Evolutionary conservation across 2,113 vertebrate species (phyloP), one percentile per base, ranked within the genome.

Genomic region (Boulengeromyrus knoepffleri): DNA sequence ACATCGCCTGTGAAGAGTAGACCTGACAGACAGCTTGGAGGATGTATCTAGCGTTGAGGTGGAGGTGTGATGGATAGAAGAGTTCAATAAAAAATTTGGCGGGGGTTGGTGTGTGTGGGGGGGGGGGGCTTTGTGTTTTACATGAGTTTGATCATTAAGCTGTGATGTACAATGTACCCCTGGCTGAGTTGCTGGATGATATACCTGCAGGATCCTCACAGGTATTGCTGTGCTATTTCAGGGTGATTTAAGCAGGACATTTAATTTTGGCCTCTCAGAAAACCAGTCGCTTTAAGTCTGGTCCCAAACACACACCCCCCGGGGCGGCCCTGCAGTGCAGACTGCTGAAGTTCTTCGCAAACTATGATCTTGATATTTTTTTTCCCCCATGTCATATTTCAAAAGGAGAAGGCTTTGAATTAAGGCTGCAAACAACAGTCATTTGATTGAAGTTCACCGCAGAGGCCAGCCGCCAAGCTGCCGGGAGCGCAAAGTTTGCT

Each of bases 231-330:
- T 88, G 87, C 87, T 88, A 88, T 88, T 88, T 88, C 52, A 62
- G 87, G 56, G 53, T 21, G 87, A 42, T 62, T 88, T 88, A 62
- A 88, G 24, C 87, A 87, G 85, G 85, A 36, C 85, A 87, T 87
- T 87, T 87, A 87, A 87, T 87, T 87, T 87, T 87, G 85, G 85
- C 85, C 85, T 87, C 85, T 53, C 27, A 47, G 85, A 87, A 87
- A 87, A 87, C 24, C 85, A 52, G 50, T 87, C 17, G 50, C 50
- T 87, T 87, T 47, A 52, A 53, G 85, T 36, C 47, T 31, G 53
- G 85, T 87, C 49, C 85, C 85, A 12, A n/a, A 36, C 50, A 52
- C 49, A 27, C 7, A 3, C 84, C 42, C 42, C 47, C 85, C 85
- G 10, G 5, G 46, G n/a, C 49, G 4, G n/a, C 36, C 85, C 85